Percentiles rank a stretch among this genome's conserved stretches.
These are phyloP conservation scores for Sciurus niger DNA, from an alignment of 2,113 vertebrate species.

Conservation along the genomic window DNA sequence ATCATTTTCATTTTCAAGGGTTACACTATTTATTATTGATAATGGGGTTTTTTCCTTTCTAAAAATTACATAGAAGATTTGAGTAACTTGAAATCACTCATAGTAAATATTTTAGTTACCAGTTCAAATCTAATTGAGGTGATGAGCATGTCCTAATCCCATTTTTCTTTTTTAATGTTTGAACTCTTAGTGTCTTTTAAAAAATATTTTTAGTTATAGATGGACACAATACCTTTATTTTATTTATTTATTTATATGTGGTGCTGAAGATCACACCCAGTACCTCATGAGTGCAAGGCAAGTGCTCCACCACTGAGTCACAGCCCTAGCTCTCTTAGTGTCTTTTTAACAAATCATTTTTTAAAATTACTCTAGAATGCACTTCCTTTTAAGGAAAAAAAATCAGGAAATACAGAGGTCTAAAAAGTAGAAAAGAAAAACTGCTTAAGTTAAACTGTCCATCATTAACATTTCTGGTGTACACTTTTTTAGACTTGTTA, in stretches of 20 bases:
- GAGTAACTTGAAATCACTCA: background rate
- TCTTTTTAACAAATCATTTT: background rate
- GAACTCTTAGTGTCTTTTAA: background rate
- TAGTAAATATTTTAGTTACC: conserved; percentile 14
- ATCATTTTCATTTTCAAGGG: conserved; percentile 62
- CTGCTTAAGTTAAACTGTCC: background rate
- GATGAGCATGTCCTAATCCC: background rate
- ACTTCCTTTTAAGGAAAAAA: conserved; percentile 54
- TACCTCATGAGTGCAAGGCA: no score
- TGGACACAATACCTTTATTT: no score
- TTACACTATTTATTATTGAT: conserved; percentile 51
- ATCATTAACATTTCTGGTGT: background rate
- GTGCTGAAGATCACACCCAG: no score
- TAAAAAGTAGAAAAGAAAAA: conserved; percentile 19
- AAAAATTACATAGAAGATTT: conserved; percentile 52
- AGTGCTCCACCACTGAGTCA: background rate
- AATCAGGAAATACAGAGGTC: background rate
- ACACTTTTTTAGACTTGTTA: background rate
- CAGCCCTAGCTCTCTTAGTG: background rate
- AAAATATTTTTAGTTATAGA: background rate
- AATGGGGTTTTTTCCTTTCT: background rate
- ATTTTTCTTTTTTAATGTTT: conserved; percentile 40
- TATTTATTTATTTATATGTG: no score
- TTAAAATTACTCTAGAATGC: background rate
- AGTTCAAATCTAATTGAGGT: background rate